Conservation (phyloP, 2,888 invertebrate species). For the Anaspis maculata region DNA sequence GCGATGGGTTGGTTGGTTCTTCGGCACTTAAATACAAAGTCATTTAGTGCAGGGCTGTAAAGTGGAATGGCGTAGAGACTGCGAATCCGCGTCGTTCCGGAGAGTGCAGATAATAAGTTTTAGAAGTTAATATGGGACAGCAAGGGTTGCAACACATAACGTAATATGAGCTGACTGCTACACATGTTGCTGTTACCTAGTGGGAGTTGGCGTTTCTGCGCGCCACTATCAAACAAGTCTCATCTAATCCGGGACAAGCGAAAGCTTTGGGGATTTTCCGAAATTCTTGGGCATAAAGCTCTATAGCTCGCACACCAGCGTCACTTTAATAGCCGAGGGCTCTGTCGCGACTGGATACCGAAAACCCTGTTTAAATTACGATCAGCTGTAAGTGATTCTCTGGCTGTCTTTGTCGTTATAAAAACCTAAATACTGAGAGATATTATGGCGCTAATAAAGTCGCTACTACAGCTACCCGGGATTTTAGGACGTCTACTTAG, state of each 20-base stretch:
- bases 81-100: constrained; percentile 14
- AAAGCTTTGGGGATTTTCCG: constrained; percentile 37
- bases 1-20: too few species aligned
- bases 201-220: constrained; percentile 12
- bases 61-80: constrained; percentile 4
- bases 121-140: constrained; percentile 16
- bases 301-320: constrained; percentile 20
- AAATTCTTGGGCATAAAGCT: constrained; percentile 37
- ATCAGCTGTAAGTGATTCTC: constrained; percentile 23
- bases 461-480: too few species aligned
- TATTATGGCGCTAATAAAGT: constrained; percentile 9
- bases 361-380: constrained; percentile 26
- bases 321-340: constrained; percentile 26
- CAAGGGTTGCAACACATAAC: constrained; percentile 14
- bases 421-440: constrained; percentile 17
- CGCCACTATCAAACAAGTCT: constrained; percentile 27
- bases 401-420: constrained; percentile 16
- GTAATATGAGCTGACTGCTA: constrained; percentile 33
- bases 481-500: constrained; percentile 4
- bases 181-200: constrained; percentile 29
- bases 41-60: constrained; percentile 7
- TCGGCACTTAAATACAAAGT: constrained; percentile 7
- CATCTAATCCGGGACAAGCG: constrained; percentile 37
- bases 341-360: constrained; percentile 32
- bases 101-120: constrained; percentile 16